A percentile compares a stretch with the other conserved stretches of the same genome.
Evolutionary conservation across 2,113 vertebrate genomes (phyloP).

Genomic region (Phoenicopterus ruber): DNA sequence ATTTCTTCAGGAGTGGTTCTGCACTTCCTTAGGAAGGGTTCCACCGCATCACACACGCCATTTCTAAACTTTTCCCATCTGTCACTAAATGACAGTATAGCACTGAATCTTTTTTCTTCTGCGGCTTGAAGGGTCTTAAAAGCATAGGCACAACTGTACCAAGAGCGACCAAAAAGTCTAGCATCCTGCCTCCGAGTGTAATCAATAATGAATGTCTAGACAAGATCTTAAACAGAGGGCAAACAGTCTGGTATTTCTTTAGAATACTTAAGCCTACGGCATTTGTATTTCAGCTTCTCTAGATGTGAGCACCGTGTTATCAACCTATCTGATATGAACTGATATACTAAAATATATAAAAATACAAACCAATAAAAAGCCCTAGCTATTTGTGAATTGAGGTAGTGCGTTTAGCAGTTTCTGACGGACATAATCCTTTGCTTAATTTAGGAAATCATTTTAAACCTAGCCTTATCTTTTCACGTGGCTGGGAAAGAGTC

Average conservation of each 20-base stretch:
- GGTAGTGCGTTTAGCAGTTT: too few species aligned
- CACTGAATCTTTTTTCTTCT: neutral
- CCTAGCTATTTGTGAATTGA: too few species aligned
- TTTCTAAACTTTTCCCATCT: neutral
- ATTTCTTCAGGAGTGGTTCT: neutral
- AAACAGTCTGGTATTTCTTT: neutral
- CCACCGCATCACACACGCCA: neutral
- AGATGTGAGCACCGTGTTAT: neutral
- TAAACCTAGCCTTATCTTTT: too few species aligned
- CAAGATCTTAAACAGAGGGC: neutral
- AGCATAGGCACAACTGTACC: neutral
- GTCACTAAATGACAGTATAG: neutral
- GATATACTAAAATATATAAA: neutral
- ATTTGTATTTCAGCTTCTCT: neutral
- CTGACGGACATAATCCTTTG: too few species aligned
- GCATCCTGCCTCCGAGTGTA: neutral
- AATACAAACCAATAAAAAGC: neutral
- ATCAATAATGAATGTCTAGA: neutral
- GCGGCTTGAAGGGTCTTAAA: neutral
- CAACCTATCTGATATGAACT: neutral
- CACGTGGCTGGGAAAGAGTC: too few species aligned
- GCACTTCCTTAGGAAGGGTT: neutral
- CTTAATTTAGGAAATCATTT: too few species aligned
- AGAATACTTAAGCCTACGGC: neutral
- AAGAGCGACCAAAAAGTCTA: neutral